A percentile compares a stretch with the other conserved stretches of the same genome.
phyloP scores from a whole-genome alignment of 2,888 invertebrate species.

The Craniophora ligustri region DNA sequence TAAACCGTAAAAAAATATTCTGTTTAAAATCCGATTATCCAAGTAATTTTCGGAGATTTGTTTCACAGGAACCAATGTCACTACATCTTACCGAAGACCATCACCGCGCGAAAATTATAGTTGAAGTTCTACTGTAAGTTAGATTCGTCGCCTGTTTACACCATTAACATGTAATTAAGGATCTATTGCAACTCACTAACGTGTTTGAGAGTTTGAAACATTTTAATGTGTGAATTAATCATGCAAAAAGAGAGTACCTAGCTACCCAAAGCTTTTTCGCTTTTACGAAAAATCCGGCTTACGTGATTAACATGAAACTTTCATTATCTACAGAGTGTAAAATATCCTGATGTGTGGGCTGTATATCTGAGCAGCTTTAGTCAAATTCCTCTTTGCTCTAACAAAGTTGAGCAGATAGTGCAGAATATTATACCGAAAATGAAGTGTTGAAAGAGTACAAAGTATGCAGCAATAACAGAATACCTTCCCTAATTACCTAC shows the following conservation, averaged over 20 bases:
- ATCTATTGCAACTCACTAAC: not conserved
- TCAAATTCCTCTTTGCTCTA: not conserved
- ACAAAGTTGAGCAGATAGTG: not conserved
- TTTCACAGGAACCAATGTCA: conserved; percentile 35
- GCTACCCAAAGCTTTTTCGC: not conserved
- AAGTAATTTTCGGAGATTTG: conserved; percentile 4
- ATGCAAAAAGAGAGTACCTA: conserved; percentile 7
- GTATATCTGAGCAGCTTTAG: not conserved
- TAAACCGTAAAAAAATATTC: conserved; percentile 16
- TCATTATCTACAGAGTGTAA: conserved; percentile 3
- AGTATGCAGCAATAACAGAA: not conserved
- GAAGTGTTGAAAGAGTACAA: not conserved
- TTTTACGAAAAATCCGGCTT: conserved; percentile 10
- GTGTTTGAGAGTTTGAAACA: not conserved
- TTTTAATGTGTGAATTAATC: conserved; percentile 3
- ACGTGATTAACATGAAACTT: conserved; percentile 22
- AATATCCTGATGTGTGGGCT: not conserved
- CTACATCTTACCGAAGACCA: conserved; percentile 23
- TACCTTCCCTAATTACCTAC: not conserved
- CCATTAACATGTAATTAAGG: conserved; percentile 14
- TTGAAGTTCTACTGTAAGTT: conserved; percentile 30
- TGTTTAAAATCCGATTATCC: conserved; percentile 24
- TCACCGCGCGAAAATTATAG: conserved; percentile 33
- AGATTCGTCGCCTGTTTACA: conserved; percentile 5
- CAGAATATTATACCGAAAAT: not conserved